Base-by-base conservation (phyloP, 2,113 vertebrate genomes). In the Pterophyllum scalare region DNA sequence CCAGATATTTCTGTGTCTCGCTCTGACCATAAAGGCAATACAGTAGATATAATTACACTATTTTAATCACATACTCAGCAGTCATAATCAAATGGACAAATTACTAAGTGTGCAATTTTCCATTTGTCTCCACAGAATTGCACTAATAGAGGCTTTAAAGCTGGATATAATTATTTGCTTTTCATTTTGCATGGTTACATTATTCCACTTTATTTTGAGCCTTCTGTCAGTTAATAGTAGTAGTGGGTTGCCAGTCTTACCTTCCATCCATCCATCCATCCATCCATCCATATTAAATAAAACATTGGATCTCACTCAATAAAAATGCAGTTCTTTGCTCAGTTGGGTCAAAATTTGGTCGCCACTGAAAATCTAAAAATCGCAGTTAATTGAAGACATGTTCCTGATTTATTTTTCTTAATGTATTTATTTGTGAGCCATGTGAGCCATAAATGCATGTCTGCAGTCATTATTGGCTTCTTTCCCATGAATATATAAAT, bases 31-130 rank as follows among this genome's bases (percentile, higher is more conserved):
- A 64, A 92, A 91, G 84, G 59, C 83, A 89, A 85, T 91, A 84
- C 79, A 93, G 87, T 88, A 87, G 86, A 88, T 91, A 82, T 91
- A 94, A 94, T 94, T 89, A 89, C 94, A 88, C 87, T 84, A 87
- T 92, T 94, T 93, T 93, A 94, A 94, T 94, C 84, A 90, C 87
- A 86, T 87, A 85, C 89, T 90, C 85, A 87, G 89, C 82, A 83
- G 85, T 83, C 90, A 89, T 87, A 89, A 91, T 94, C 86, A 92
- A 93, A 94, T 90, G 91, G 92, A 87, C 83, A 91, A 91, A 93
- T 93, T 87, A 89, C 91, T 86, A 89, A 88, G 84, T 89, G 91
- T 86, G 85, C 90, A 83, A 91, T 92, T 92, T 91, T 85, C 87
- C 87, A 86, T 89, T 90, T 92, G 84, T 90, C 89, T 79, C 31